Evolutionary conservation across 2,888 invertebrate genomes (phyloP), one percentile per base, ranked within the genome.

Genomic region (Sturmia bella): DNA sequence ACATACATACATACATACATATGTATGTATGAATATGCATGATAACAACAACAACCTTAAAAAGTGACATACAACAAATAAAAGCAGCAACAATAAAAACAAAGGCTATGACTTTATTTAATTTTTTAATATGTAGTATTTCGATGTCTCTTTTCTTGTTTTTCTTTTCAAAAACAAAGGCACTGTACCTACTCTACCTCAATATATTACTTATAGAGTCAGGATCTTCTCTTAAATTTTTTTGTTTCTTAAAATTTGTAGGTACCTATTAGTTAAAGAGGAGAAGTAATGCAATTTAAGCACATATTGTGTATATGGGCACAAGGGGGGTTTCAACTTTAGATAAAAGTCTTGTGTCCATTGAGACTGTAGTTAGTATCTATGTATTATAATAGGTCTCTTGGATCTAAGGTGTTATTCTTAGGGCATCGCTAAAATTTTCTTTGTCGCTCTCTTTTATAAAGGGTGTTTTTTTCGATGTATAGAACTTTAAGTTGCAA

Each of bases 111-210:
- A 57, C 15, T 57, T 57, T 48, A 64, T 52, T 17, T 24, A 45
- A 56, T 32, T 19, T 57, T 41, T 59, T 6, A 32, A 59, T 41
- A n/a, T 54, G 7, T 37, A 61, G 32, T 13, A 39, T 7, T 64
- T 54, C 0, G 57, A 68, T 39, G 9, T 61, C 9, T 37, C 48
- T 17, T n/a, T 72, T 45, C 48, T 63, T 43, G 50, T 69, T 45
- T 74, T 50, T 37, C 75, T 77, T 82, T 63, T 27, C 27, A 27
- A 27, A 32, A 32, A 32, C 5, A 32, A 32, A 52, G 63, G 54
- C 63, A 78, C 74, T 82, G 78, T 78, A 78, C 82, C 59, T 61
- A 75, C 70, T 78, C 82, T 82, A 82, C 78, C 82, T 59, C 82
- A 82, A 82, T 75, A 64, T 41, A 66, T 75, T 78, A 45, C 75